These are phyloP conservation scores for Pterobdella sp. DNA, from an alignment of 2,888 invertebrate species.

Conservation along the genomic window DNA sequence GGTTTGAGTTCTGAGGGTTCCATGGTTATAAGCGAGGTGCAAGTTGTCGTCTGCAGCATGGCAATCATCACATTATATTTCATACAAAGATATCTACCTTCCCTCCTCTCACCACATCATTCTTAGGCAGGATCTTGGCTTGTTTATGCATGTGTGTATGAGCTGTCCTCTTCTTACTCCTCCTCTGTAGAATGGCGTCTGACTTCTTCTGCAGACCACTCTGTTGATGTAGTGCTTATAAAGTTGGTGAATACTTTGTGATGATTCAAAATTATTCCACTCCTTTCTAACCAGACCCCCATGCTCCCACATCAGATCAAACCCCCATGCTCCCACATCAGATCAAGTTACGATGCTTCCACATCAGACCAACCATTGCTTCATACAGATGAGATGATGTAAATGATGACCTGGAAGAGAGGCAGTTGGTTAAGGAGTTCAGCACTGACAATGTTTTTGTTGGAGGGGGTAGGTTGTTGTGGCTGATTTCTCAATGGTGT, in stretches of 20 bases:
- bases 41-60: not conserved
- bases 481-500: not conserved
- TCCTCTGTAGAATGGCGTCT: conserved; percentile 4
- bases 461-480: not conserved
- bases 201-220: conserved; percentile 12
- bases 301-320: too few species aligned
- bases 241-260: too few species aligned
- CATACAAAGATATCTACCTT: not conserved
- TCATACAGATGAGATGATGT: not conserved
- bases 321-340: too few species aligned
- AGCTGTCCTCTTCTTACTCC: not conserved
- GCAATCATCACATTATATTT: not conserved
- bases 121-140: not conserved
- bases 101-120: not conserved
- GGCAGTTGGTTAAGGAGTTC: conserved; percentile 20
- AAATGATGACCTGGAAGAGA: conserved; percentile 18
- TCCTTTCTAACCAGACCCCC: too few species aligned
- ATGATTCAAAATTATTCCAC: too few species aligned
- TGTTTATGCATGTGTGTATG: not conserved
- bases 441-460: conserved; percentile 19
- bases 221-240: too few species aligned
- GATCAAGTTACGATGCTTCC: too few species aligned
- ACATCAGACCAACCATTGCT: too few species aligned
- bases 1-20: conserved; percentile 26
- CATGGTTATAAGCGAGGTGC: conserved; percentile 25